phyloP scores from a whole-genome alignment of 2,888 invertebrate species.

The Crocallis elinguaria region DNA sequence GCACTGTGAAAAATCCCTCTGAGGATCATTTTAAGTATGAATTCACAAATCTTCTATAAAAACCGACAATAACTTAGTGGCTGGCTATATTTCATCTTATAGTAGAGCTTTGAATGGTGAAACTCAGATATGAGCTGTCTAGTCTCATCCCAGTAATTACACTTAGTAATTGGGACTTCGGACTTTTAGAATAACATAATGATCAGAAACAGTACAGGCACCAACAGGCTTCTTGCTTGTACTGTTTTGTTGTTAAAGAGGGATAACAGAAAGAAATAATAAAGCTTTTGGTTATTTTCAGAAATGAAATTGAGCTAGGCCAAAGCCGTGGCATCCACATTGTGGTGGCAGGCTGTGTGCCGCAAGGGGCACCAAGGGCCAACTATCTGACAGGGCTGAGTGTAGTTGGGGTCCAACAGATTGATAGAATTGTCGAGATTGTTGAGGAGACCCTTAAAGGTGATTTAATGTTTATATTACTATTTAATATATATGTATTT shows the following conservation, averaged over 20 bases:
- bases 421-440: slow-evolving; percentile 98
- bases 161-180: too few species aligned
- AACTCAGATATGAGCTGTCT: too few species aligned
- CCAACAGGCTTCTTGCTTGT: too few species aligned
- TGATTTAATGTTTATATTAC: slow-evolving; percentile 29
- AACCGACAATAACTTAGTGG: too few species aligned
- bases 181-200: too few species aligned
- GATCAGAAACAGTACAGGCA: too few species aligned
- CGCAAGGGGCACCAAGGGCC: slow-evolving; percentile 95
- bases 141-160: too few species aligned
- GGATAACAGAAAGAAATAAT: too few species aligned
- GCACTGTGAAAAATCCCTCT: slow-evolving; percentile 98
- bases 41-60: slow-evolving; percentile 90
- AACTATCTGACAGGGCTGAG: slow-evolving; percentile 91
- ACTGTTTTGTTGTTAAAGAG: too few species aligned
- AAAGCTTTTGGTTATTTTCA: slow-evolving; percentile 44
- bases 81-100: too few species aligned
- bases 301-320: slow-evolving; percentile 93
- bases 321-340: slow-evolving; percentile 90
- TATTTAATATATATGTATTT: too few species aligned
- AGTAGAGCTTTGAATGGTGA: too few species aligned
- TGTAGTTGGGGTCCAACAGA: slow-evolving; percentile 99
- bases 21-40: slow-evolving; percentile 93
- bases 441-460: slow-evolving; percentile 99
- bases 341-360: slow-evolving; percentile 99